Evolutionary conservation across 2,113 vertebrate genomes (phyloP).

Genomic region (Mustela lutreola): DNA sequence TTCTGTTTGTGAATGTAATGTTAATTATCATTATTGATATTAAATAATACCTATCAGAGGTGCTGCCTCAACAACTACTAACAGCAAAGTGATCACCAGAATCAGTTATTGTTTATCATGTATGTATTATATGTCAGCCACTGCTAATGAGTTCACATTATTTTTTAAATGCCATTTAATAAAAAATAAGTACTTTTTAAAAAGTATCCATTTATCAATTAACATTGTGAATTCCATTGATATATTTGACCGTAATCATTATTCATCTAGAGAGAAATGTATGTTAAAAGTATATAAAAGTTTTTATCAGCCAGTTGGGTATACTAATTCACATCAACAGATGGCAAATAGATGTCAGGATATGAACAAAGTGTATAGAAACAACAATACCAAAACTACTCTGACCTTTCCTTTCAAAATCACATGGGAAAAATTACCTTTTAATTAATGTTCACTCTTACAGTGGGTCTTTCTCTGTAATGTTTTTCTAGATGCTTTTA

Average conservation of each 20-base stretch:
- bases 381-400: not conserved
- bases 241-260: conserved; percentile 17
- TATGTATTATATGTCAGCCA: too few species aligned
- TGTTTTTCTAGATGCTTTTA: not conserved
- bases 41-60: not conserved
- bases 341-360: not conserved
- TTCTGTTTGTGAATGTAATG: not conserved
- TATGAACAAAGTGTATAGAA: not conserved
- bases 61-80: not conserved
- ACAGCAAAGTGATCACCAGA: not conserved
- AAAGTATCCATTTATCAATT: not conserved
- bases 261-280: not conserved
- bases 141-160: not conserved
- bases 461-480: not conserved
- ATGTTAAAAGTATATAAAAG: not conserved
- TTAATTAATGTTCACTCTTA: not conserved
- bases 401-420: not conserved
- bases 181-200: not conserved
- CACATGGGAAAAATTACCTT: not conserved
- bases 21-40: not conserved
- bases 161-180: not conserved
- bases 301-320: not conserved
- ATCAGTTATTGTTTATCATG: not conserved
- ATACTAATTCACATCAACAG: not conserved
- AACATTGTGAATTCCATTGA: not conserved